Base-by-base conservation (phyloP, 2,113 vertebrate genomes). In the Scophthalmus maximus region DNA sequence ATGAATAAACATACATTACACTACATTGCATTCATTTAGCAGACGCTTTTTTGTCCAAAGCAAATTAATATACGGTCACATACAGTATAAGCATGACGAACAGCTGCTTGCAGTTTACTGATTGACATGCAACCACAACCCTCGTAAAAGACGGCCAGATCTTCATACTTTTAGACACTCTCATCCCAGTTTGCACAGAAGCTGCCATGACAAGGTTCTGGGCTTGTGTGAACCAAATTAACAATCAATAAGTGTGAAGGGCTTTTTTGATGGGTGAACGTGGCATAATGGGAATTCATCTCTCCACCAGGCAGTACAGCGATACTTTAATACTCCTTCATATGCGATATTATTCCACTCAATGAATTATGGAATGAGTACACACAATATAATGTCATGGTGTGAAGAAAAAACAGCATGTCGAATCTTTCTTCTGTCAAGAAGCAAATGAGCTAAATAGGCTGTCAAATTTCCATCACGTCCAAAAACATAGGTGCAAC, bases 381-480 rank as follows among this genome's bases (percentile, higher is more conserved):
- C 36, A 74, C 11, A 50, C 0, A 55, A 51, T 2, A 29, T 52
- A 0, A 3, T 63, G 60, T 20, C 61, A 59, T 36, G 18, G 25
- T 61, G 57, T 36, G 8, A 68, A 40, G 17, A 23, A 57, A 68
- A 65, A 76, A 25, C 40, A 62, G 38, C 32, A 32, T n/a, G 8
- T 53, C 23, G 59, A 60, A 58, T 66, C 47, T 58, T 53, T 50
- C 64, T 44, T 50, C 57, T 58, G 60, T 81, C 66, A 51, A 56
- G 5, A 10, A 40, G 29, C 44, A 51, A 47, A 68, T 71, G 58
- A 75, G 55, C 27, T 32, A 29, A 8, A 58, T 38, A 47, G 38
- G 14, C 52, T 18, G 12, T 76, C 26, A 78, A 26, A 63, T 59
- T 40, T 49, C n/a, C 29, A 66, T 57, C 25, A 17, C 3, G 1